Percentiles rank a stretch among this genome's conserved stretches.
These are phyloP conservation scores for Eumaeus atala DNA, from an alignment of 1,140 invertebrate genomes.

Conservation along the genomic window DNA sequence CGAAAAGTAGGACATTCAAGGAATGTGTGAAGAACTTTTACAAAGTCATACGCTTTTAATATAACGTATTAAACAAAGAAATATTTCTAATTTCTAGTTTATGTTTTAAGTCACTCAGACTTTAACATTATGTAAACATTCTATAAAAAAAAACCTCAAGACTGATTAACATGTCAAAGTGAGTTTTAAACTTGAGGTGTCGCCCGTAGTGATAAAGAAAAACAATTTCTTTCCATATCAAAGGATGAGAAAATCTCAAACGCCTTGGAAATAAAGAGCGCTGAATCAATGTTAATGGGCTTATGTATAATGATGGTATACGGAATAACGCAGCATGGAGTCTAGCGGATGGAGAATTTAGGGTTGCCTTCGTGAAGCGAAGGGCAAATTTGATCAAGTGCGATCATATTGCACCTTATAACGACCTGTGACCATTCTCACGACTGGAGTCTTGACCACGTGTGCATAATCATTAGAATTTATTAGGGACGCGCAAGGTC, in stretches of 20 bases:
- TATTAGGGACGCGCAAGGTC: constrained; percentile 62
- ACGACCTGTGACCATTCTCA: constrained; percentile 49
- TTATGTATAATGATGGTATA: constrained; percentile 60
- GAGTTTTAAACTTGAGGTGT: constrained; percentile 17
- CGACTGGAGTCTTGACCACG: constrained; percentile 49
- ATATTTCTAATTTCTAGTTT: no score
- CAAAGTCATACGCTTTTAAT: no score
- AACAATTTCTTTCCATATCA: constrained; percentile 47
- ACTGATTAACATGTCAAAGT: constrained; percentile 30
- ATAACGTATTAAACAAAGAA: no score
- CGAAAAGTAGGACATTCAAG: neutral
- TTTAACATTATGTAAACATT: constrained; percentile 13
- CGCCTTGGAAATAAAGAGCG: constrained; percentile 50
- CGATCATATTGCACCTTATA: constrained; percentile 63
- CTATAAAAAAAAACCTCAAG: constrained; percentile 14
- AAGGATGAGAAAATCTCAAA: constrained; percentile 48
- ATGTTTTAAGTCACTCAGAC: no score
- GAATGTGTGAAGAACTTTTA: no score
- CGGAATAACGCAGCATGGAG: constrained; percentile 37
- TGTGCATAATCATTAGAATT: constrained; percentile 64
- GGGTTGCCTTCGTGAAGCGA: constrained; percentile 56
- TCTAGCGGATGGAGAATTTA: constrained; percentile 62
- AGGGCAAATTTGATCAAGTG: constrained; percentile 68
- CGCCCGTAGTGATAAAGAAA: constrained; percentile 24
- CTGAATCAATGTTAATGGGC: constrained; percentile 69